phyloP scores from a whole-genome alignment of 1,140 invertebrate genomes.

The Drosophila willistoni region DNA sequence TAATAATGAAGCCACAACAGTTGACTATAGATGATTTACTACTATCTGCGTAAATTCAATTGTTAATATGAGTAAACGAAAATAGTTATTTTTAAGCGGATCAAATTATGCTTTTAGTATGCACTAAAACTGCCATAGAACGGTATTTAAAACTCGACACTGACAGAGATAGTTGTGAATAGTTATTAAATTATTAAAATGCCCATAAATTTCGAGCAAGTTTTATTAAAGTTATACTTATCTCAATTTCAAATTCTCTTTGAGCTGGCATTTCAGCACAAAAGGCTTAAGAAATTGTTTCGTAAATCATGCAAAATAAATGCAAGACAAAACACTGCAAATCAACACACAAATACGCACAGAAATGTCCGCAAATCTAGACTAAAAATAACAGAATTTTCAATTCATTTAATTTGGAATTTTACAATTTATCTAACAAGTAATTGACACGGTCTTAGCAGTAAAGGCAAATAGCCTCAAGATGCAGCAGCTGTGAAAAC shows the following conservation, averaged over 20 bases:
- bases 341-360: not conserved
- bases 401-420: conserved; percentile 45
- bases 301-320: conserved; percentile 17
- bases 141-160: too few species aligned
- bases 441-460: conserved; percentile 46
- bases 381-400: conserved; percentile 27
- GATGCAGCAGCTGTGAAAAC: conserved; percentile 28
- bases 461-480: conserved; percentile 30
- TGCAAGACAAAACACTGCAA: conserved; percentile 2
- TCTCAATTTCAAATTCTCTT: not conserved
- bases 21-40: too few species aligned
- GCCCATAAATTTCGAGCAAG: not conserved
- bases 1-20: too few species aligned
- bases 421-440: conserved; percentile 50
- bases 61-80: too few species aligned
- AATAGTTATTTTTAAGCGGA: too few species aligned
- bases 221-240: conserved; percentile 2
- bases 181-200: not conserved
- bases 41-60: too few species aligned
- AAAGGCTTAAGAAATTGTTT: conserved; percentile 5
- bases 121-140: too few species aligned
- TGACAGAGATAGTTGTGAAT: too few species aligned
- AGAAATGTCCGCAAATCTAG: conserved; percentile 12
- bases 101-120: too few species aligned
- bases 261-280: conserved; percentile 1